Conservation (phyloP, 2,888 invertebrate genomes). For the Serripes groenlandicus region DNA sequence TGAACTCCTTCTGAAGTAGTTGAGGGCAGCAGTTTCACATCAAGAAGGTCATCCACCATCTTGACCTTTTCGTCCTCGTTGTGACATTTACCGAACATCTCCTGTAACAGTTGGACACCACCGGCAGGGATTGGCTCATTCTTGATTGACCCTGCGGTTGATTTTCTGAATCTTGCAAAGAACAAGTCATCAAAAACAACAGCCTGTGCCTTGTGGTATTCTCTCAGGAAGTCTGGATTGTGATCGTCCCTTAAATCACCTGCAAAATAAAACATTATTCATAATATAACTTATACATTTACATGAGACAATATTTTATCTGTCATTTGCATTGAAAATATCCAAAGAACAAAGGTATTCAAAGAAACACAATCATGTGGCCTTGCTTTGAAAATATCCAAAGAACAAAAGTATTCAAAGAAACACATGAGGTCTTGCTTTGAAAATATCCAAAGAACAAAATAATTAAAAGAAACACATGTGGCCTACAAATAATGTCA, state of each 20-base stretch:
- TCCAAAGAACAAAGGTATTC: no score
- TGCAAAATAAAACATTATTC: constrained; percentile 39
- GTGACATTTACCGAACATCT: constrained; percentile 81
- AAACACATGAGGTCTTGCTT: no score
- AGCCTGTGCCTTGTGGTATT: constrained; percentile 83
- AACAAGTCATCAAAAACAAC: constrained; percentile 85
- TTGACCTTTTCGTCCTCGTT: constrained; percentile 82
- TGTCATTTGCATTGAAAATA: background rate
- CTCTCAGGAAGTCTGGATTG: constrained; percentile 81
- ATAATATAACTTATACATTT: background rate
- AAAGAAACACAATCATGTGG: no score
- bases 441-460: no score
- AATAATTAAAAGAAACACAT: no score
- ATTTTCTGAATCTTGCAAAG: constrained; percentile 81
- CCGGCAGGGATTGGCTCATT: constrained; percentile 66
- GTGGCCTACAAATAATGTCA: no score
- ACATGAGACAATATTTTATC: background rate
- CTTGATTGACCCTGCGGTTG: constrained; percentile 67
- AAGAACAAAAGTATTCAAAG: no score
- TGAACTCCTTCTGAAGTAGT: constrained; percentile 80
- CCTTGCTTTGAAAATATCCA: no score
- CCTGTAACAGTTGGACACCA: constrained; percentile 76
- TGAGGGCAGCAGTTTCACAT: constrained; percentile 80
- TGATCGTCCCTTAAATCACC: constrained; percentile 84
- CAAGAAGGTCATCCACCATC: constrained; percentile 82